phyloP scores from a whole-genome alignment of 2,797 vertebrate species.

The Bucorvus abyssinicus region DNA sequence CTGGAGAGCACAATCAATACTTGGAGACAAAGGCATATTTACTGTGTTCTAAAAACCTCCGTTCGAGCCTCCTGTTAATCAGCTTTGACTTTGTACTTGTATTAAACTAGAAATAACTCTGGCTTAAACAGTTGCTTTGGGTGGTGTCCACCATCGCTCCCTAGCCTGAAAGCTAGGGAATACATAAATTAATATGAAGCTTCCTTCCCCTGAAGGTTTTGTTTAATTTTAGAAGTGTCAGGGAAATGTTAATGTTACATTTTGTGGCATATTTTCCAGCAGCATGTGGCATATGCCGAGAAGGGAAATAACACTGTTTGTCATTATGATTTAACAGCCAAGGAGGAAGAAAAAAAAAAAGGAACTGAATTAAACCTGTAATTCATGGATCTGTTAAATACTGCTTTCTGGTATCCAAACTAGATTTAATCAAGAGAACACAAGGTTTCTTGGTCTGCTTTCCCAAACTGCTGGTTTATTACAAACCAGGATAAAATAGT shows the following conservation, averaged over 20 bases:
- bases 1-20: not conserved
- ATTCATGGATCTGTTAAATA: not conserved
- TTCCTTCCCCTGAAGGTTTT: conserved; percentile 41
- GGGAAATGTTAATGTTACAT: conserved; percentile 32
- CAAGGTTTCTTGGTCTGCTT: not conserved
- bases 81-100: not conserved
- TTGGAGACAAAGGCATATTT: not conserved
- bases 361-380: not conserved
- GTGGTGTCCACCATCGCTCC: not conserved
- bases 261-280: conserved; percentile 50
- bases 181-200: conserved; percentile 42
- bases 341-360: not conserved
- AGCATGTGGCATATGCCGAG: conserved; percentile 24
- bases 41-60: not conserved
- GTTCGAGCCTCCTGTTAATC: not conserved
- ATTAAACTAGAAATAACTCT: conserved; percentile 4
- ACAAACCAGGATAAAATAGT: not conserved
- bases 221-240: conserved; percentile 58
- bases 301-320: conserved; percentile 48
- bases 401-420: not conserved
- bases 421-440: not conserved
- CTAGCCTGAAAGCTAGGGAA: not conserved
- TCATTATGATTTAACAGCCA: conserved; percentile 20
- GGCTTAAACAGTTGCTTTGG: not conserved
- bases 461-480: not conserved